phyloP scores from a whole-genome alignment of 2,113 vertebrate species.

The Theristicus caerulescens region DNA sequence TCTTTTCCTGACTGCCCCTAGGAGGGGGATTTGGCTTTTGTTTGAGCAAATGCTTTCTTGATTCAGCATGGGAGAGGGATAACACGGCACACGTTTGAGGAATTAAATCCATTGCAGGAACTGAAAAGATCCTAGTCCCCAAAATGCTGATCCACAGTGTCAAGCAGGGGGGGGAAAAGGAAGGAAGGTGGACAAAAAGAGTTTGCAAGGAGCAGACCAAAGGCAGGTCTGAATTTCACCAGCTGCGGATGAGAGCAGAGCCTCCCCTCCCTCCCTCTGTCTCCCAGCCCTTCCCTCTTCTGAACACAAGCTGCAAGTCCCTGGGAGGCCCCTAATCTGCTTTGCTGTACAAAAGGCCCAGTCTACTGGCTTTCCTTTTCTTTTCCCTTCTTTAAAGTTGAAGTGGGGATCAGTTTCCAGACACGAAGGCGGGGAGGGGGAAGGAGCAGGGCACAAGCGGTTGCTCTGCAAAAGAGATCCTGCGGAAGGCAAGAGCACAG shows the following conservation, averaged over 20 bases:
- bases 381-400: constrained; percentile 39
- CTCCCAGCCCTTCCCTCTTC: neutral
- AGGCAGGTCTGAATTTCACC: neutral
- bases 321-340: constrained; percentile 59
- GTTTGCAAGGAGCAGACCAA: neutral
- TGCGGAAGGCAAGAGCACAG: neutral
- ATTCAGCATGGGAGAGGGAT: neutral
- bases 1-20: constrained; percentile 6
- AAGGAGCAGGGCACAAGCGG: neutral
- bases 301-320: constrained; percentile 10
- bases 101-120: neutral
- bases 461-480: neutral
- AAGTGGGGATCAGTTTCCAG: constrained; percentile 58
- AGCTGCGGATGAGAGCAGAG: neutral
- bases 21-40: constrained; percentile 45
- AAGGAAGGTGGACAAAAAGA: neutral
- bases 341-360: constrained; percentile 41
- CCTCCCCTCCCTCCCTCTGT: neutral
- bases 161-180: accelerated
- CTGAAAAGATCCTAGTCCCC: neutral
- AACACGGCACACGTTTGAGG: neutral
- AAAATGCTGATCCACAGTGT: neutral
- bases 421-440: neutral
- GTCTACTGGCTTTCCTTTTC: constrained; percentile 53
- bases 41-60: constrained; percentile 20